Conservation (phyloP, 2,888 invertebrate species). For the Cerceris ruficornis region DNA sequence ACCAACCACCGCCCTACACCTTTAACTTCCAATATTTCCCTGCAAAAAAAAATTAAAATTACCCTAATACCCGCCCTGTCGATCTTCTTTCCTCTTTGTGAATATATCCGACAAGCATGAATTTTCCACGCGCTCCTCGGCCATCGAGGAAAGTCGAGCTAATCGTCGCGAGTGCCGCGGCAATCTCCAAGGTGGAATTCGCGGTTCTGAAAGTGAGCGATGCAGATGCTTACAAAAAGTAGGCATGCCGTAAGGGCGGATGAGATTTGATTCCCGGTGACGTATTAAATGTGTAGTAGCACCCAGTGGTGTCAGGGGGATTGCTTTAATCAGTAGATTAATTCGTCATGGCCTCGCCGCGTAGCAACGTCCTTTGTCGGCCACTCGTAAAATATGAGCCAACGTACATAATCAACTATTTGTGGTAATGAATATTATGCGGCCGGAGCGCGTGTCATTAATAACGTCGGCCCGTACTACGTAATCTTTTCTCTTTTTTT, state of each 20-base stretch:
- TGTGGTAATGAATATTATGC: constrained; percentile 81
- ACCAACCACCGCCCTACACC: too few relatives aligned
- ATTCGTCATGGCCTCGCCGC: constrained; percentile 80
- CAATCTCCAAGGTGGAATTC: constrained; percentile 37
- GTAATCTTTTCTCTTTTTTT: constrained; percentile 54
- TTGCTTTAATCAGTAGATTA: constrained; percentile 81
- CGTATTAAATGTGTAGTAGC: constrained; percentile 80
- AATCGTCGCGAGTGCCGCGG: constrained; percentile 8
- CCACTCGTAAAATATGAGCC: constrained; percentile 76
- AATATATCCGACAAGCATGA: too few relatives aligned
- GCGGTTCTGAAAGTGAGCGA: constrained; percentile 61
- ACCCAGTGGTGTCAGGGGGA: constrained; percentile 77
- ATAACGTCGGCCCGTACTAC: constrained; percentile 71
- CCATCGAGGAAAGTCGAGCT: too few relatives aligned
- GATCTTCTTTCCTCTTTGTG: too few relatives aligned
- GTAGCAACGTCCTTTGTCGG: constrained; percentile 80
- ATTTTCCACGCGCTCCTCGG: neutral
- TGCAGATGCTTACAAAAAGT: constrained; percentile 68
- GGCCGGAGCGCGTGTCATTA: constrained; percentile 78
- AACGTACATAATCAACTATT: constrained; percentile 80
- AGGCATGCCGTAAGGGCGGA: constrained; percentile 64
- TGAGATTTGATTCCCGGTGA: constrained; percentile 77
- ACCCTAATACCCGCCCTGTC: too few relatives aligned
- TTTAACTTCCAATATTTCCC: too few relatives aligned
- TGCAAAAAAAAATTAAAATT: too few relatives aligned